Conservation (phyloP, 2,113 vertebrate genomes). For the Bufo bufo region DNA sequence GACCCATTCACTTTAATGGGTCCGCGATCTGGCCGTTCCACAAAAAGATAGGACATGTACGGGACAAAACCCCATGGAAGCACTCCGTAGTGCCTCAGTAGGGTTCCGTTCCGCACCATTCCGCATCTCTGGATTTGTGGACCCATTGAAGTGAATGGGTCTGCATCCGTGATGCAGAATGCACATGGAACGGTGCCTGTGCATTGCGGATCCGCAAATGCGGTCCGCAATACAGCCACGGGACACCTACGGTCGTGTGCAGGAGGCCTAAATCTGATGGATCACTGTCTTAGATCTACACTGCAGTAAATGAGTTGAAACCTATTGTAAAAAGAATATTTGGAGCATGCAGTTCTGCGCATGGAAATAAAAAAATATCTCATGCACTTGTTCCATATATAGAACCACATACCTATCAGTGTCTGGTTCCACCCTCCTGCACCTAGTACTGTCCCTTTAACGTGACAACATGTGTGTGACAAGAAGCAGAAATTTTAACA, state of each 20-base stretch:
- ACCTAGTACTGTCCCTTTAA: neutral
- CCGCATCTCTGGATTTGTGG: too few species aligned
- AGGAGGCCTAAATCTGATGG: neutral
- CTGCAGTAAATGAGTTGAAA: neutral
- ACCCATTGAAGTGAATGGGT: too few species aligned
- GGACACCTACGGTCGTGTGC: neutral
- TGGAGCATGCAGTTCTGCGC: neutral
- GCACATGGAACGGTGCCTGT: too few species aligned
- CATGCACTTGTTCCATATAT: neutral
- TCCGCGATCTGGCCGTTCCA: too few species aligned
- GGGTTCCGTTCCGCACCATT: too few species aligned
- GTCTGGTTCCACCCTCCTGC: neutral
- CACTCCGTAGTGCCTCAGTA: too few species aligned
- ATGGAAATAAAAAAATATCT: neutral
- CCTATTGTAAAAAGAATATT: neutral
- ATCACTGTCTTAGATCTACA: neutral
- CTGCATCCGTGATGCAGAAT: too few species aligned
- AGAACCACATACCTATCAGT: neutral
- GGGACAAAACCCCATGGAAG: too few species aligned
- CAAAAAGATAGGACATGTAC: too few species aligned
- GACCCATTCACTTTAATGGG: too few species aligned
- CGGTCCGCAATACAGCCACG: too few species aligned
- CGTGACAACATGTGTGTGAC: conserved; percentile 5
- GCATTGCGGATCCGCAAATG: too few species aligned
- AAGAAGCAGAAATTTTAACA: neutral